These are phyloP conservation scores for Zoroaster sp. DNA, from an alignment of 53 echinoderm and acorn worm genomes.

Conservation along the genomic window DNA sequence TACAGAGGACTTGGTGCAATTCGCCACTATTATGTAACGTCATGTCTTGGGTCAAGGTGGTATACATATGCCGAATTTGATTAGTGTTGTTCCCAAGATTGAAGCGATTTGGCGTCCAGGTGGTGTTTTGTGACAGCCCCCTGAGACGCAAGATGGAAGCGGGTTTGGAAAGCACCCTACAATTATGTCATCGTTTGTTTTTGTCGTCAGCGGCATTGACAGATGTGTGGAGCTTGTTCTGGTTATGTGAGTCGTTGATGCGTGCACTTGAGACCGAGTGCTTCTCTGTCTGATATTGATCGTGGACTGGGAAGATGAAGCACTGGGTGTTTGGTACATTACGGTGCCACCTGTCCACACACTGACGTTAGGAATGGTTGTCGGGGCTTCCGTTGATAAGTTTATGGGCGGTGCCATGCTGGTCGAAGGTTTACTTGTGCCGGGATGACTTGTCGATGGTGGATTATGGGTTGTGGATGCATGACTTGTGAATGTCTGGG, in stretches of 20 bases:
- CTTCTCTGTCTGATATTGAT: background rate
- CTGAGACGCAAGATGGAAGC: background rate
- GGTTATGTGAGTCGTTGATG: background rate
- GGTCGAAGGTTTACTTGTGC: too few relatives aligned
- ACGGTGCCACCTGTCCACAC: too few relatives aligned
- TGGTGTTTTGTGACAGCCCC: constrained; percentile 9
- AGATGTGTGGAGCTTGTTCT: background rate
- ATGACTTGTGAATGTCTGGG: too few relatives aligned
- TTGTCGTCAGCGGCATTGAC: background rate
- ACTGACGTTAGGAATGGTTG: too few relatives aligned
- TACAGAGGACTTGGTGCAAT: background rate
- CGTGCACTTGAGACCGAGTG: background rate
- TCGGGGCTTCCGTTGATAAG: too few relatives aligned
- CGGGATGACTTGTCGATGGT: too few relatives aligned
- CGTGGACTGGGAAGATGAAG: background rate
- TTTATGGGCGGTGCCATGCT: too few relatives aligned
- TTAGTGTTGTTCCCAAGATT: background rate
- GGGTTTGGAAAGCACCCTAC: background rate
- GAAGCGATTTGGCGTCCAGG: constrained; percentile 1
- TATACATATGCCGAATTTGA: background rate
- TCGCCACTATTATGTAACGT: background rate
- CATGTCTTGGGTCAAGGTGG: background rate
- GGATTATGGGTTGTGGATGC: too few relatives aligned
- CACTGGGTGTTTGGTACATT: background rate
- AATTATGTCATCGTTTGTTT: background rate